Conservation (phyloP, 1,140 invertebrate genomes). For the Habropoda laboriosa region DNA sequence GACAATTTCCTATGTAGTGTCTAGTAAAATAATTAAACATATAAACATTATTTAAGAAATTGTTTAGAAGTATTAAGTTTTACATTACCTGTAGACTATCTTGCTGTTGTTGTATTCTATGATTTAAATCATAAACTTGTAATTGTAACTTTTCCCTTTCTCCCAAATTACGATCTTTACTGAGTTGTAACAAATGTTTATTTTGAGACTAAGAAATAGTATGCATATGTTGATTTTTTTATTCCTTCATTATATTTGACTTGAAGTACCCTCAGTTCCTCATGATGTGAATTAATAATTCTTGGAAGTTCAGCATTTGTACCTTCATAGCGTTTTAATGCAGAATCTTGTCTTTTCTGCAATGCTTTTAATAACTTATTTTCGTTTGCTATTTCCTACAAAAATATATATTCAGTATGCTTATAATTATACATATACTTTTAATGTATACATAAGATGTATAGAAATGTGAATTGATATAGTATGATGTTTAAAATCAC, state of each 20-base stretch:
- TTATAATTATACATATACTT: constrained; percentile 10
- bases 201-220: constrained; percentile 81
- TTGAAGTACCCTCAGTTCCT: constrained; percentile 88
- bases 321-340: constrained; percentile 87
- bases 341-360: constrained; percentile 89
- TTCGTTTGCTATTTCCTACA: constrained; percentile 87
- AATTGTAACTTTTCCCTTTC: constrained; percentile 88
- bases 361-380: constrained; percentile 87
- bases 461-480: constrained; percentile 4
- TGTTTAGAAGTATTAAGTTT: neutral
- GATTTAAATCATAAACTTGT: constrained; percentile 84
- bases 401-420: constrained; percentile 17
- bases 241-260: constrained; percentile 83
- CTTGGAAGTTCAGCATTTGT: constrained; percentile 88
- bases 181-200: constrained; percentile 86
- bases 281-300: constrained; percentile 87
- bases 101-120: constrained; percentile 86
- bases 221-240: neutral
- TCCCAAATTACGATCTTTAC: constrained; percentile 87
- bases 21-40: constrained; percentile 56
- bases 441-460: neutral
- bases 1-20: constrained; percentile 85
- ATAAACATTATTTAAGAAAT: neutral
- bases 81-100: constrained; percentile 84
- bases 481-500: constrained; percentile 55